Evolutionary conservation across 1,140 invertebrate genomes (phyloP), one percentile per base, ranked within the genome.

Genomic region (Babylonia areolata): DNA sequence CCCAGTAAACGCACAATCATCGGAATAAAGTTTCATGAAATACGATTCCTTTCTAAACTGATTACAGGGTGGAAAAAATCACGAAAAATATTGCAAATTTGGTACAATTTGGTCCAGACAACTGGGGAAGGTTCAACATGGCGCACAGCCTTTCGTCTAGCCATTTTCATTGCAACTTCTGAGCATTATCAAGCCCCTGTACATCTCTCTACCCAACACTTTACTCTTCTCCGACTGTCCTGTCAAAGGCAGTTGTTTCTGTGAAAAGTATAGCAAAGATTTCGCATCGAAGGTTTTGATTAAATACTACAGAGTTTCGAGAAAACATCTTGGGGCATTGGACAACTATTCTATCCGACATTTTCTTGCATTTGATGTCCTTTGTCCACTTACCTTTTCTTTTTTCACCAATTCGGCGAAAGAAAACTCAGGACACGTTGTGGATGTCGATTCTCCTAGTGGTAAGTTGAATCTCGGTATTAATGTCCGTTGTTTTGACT

Each of bases 381-480:
- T 93, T 90, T 93, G 81, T 83, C 92, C 91, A 95, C 95, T 95
- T 94, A 96, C 96, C 95, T 96, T 95, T 90, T 94, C 95, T 91
- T 95, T 92, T 93, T 95, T 95, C 89, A 96, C 92, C 89, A 96
- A 95, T 88, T 96, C 95, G 90, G 95, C 94, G 94, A 96, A 96
- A 94, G 95, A 96, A 94, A 95, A 96, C 94, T 96, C 96, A 82
- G 96, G 95, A 94, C 95, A 96, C 93, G 95, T 95, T 93, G 95
- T 94, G 92, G 96, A 96, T 92, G 95, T 96, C 23, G 96, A 96
- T 92, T 96, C 96, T 81, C 94, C 94, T 85, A 96, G 94, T 90
- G 94, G 94, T 87, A 96, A 91, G 78, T 93, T 93, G 91, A 96
- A 96, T 86, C 96, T 95, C 85, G 95, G 94, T 77, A 96, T 95